phyloP scores from a whole-genome alignment of 2,113 vertebrate genomes.

The Peucedramus taeniatus region DNA sequence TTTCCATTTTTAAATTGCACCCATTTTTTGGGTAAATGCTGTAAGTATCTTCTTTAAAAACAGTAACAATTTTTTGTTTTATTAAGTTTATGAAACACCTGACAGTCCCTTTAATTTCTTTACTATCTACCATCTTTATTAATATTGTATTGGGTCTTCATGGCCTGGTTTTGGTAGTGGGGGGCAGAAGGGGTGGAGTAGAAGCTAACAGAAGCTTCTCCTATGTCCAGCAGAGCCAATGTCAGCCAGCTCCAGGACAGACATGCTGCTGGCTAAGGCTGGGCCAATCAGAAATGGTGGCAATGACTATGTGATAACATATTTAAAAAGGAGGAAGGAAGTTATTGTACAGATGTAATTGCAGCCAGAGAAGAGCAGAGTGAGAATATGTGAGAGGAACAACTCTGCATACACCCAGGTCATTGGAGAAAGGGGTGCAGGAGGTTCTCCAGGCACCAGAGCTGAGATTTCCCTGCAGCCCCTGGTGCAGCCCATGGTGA shows the following conservation, averaged over 20 bases:
- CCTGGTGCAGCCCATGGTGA: background rate
- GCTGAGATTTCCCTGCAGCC: background rate
- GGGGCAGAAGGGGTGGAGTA: background rate
- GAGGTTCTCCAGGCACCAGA: accelerated
- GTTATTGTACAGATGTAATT: background rate
- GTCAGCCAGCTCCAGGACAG: background rate
- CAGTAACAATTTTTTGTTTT: background rate
- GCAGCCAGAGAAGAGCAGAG: background rate
- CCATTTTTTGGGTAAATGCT: accelerated
- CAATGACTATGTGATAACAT: background rate
- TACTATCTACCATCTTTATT: background rate
- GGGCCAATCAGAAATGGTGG: background rate
- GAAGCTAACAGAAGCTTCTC: background rate
- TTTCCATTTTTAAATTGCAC: background rate
- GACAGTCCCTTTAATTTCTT: background rate
- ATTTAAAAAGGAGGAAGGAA: background rate
- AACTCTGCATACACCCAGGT: background rate
- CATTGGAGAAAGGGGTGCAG: background rate
- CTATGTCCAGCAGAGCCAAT: background rate
- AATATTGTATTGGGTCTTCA: background rate
- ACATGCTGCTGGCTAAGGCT: background rate
- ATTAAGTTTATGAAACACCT: background rate
- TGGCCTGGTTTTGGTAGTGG: background rate
- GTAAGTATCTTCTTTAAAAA: background rate
- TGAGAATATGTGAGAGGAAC: background rate